phyloP scores from a whole-genome alignment of 2,888 invertebrate species.

The Caprella mutica region DNA sequence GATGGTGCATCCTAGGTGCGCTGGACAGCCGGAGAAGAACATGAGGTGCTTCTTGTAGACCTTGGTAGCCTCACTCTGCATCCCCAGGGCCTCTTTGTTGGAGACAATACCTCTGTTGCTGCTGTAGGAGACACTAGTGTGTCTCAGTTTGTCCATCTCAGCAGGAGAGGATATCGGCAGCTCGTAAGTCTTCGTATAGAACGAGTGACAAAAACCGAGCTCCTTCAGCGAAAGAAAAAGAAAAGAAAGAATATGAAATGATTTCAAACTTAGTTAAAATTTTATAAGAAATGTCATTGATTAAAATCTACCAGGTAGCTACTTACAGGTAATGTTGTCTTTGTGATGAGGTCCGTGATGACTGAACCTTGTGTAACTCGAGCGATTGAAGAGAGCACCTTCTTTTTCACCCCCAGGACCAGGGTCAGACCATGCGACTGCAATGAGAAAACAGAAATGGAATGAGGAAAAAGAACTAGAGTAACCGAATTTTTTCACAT shows the following conservation, averaged over 20 bases:
- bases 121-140: no score
- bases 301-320: no score
- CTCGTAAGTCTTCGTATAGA: constrained; percentile 52
- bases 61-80: constrained; percentile 1
- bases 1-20: constrained; percentile 74
- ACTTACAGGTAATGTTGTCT: background rate
- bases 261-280: no score
- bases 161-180: background rate
- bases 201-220: constrained; percentile 70
- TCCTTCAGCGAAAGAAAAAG: no score
- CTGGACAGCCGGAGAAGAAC: constrained; percentile 82
- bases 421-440: constrained; percentile 58
- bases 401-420: constrained; percentile 69
- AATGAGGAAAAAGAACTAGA: constrained; percentile 2
- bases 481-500: no score
- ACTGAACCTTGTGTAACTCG: constrained; percentile 66
- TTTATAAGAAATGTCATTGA: no score
- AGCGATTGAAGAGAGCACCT: constrained; percentile 65
- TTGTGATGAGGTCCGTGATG: constrained; percentile 10
- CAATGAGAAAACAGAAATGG: background rate
- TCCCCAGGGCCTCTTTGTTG: no score
- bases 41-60: constrained; percentile 64
- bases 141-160: no score
- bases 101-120: no score
- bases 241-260: no score